Evolutionary conservation across 2,888 invertebrate genomes (phyloP), one percentile per base, ranked within the genome.

Genomic region (Salpingus planirostris): DNA sequence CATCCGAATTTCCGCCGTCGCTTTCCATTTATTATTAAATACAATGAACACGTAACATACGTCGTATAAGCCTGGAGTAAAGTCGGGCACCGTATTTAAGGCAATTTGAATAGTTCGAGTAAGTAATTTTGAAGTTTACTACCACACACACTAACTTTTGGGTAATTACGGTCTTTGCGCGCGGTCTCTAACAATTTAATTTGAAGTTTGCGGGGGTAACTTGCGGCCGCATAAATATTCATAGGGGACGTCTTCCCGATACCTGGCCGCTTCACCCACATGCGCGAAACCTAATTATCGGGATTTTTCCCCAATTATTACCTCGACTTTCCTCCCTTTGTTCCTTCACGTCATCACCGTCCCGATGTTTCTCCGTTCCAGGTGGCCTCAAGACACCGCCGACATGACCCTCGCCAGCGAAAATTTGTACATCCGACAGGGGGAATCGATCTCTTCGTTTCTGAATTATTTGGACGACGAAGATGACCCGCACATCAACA

Each of bases 401-500:
- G 23, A 37, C 24, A 31, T 25, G 27, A 31, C 31, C 25, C 22
- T 25, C 22, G 13, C 13, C 25, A 10, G 15, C 33, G 13, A 21
- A 30, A 21, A 44, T 7, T 7, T 15, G 12, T n/a, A 11, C 24
- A 11, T 24, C 11, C 24, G 24, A 24, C 15, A 33, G 2, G 28
- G 33, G 6, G 40, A 44, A 12, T 52, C 51, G 7, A 34, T 46
- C 11, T 42, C 48, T 24, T 40, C 45, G 10, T 36, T 35, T 12
- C 28, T 49, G 18, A 48, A 46, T 26, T 42, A 33, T 13, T 27
- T 27, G 15, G 31, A 33, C 13, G 29, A 42, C n/a, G 29, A 42
- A 15, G 44, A 43, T 12, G 40, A 47, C 13, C 44, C 49, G 2
- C 47, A 53, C 34, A 58, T 61, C 37, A 45, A 47, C 32, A 52